Evolutionary conservation across 2,113 vertebrate species (phyloP), one percentile per base, ranked within the genome.

Genomic region (Lepidiolamprologus cunningtoni): DNA sequence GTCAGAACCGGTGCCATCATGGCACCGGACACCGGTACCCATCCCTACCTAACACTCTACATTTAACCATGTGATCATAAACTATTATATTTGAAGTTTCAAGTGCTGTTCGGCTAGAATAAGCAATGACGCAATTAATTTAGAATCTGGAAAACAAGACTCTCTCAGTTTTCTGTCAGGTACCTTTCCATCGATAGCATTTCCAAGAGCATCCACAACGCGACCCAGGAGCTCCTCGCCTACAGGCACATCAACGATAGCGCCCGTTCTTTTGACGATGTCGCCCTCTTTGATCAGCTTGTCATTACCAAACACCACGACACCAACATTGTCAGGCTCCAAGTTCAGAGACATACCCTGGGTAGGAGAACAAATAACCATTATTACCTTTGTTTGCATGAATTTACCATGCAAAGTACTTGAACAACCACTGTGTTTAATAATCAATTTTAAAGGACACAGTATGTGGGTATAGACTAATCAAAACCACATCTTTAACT

Each of bases 281-380:
- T 99, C 98, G 4, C 98, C 98, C 92, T 99, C 98, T 85, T 98
- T 99, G 94, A 99, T 99, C 82, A 99, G 96, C 83, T 99, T 99
- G 96, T 99, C 98, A 0, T 99, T 99, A 93, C 98, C 98, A 52
- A 99, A 99, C 91, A 99, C 98, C 9, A 99, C 98, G 88, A 99
- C 98, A 95, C 98, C 98, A 86, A 99, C 98, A 0, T 99, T 99
- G 96, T 99, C 98, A 0, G 98, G 97, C 95, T 99, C 98, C 97
- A 99, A 98, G 94, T 99, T 99, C 96, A 99, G 94, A 93, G 98
- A 98, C 98, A 99, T 99, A 11, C 98, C 98, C 98, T 99, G 80
- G 16, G 80, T 4, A 19, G 83, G 52, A 87, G n/a, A 45, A 47
- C 9, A 42, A 79, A 42, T 6, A 73, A n/a, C 26, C 8, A 28